Evolutionary conservation across 2,888 invertebrate species (phyloP).

Genomic region (Brassicogethes aeneus): DNA sequence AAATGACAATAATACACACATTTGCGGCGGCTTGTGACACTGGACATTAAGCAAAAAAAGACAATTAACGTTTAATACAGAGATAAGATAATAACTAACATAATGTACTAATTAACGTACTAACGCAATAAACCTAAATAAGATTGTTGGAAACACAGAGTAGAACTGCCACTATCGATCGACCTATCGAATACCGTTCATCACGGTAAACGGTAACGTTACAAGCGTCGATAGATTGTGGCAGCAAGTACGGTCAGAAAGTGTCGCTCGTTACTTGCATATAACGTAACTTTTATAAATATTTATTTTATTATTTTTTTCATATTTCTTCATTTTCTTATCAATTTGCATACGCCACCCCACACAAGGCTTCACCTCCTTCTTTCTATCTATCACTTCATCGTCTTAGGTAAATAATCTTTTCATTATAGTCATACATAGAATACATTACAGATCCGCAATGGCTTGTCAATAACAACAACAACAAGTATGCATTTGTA

Average conservation of each 20-base stretch:
- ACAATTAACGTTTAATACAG: conserved; percentile 25
- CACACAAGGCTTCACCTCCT: conserved; percentile 1
- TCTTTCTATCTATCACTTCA: neutral
- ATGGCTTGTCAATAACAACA: too few species aligned
- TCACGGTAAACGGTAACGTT: too few species aligned
- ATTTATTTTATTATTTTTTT: neutral
- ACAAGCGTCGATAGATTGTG: conserved; percentile 9
- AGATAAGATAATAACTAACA: conserved; percentile 18
- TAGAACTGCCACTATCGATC: conserved; percentile 4
- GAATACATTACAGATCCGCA: too few species aligned
- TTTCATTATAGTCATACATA: too few species aligned
- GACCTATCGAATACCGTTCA: neutral
- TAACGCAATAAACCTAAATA: conserved; percentile 28
- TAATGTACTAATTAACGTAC: conserved; percentile 19
- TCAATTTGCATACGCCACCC: neutral
- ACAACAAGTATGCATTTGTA: too few species aligned
- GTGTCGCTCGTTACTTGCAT: conserved; percentile 21
- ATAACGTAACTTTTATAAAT: conserved; percentile 2
- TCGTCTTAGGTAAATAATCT: too few species aligned
- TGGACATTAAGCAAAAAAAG: conserved; percentile 42
- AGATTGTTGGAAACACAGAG: conserved; percentile 27
- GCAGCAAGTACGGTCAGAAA: conserved; percentile 19
- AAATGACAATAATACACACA: conserved; percentile 41
- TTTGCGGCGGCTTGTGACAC: conserved; percentile 40
- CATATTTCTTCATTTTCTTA: neutral